These are phyloP conservation scores for Lytechinus pictus DNA, from an alignment of 35 echinoderm and acorn worm species.

Conservation along the genomic window DNA sequence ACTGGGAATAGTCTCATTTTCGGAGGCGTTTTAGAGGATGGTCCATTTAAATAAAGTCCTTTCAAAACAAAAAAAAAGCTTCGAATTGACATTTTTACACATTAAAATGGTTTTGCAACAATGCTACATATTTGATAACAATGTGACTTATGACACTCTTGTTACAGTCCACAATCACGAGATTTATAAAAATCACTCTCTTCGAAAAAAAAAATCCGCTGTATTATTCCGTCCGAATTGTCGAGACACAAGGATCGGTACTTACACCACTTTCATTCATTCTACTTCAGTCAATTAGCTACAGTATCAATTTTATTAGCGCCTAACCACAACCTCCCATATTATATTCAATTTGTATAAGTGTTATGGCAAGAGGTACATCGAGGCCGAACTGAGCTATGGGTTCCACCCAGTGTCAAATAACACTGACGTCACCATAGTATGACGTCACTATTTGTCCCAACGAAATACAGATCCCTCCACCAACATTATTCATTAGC, in stretches of 20 bases:
- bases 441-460: neutral
- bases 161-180: too few species aligned
- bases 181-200: too few species aligned
- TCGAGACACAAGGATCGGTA: neutral
- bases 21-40: neutral
- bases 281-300: neutral
- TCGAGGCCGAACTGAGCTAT: neutral
- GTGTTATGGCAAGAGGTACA: neutral
- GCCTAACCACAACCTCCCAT: neutral
- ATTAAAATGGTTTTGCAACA: too few species aligned
- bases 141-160: too few species aligned
- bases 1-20: neutral
- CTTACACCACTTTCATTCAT: neutral
- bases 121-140: too few species aligned
- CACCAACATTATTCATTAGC: slow-evolving; percentile 27
- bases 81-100: too few species aligned
- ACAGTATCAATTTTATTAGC: neutral
- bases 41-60: neutral
- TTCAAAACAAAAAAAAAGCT: neutral
- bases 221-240: too few species aligned
- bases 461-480: slow-evolving; percentile 21
- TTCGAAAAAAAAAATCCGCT: too few species aligned
- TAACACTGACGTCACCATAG: slow-evolving; percentile 12
- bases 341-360: neutral
- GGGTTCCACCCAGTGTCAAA: neutral